These are phyloP conservation scores for Oscheius onirici DNA, from an alignment of 2,888 invertebrate species.

Conservation along the genomic window DNA sequence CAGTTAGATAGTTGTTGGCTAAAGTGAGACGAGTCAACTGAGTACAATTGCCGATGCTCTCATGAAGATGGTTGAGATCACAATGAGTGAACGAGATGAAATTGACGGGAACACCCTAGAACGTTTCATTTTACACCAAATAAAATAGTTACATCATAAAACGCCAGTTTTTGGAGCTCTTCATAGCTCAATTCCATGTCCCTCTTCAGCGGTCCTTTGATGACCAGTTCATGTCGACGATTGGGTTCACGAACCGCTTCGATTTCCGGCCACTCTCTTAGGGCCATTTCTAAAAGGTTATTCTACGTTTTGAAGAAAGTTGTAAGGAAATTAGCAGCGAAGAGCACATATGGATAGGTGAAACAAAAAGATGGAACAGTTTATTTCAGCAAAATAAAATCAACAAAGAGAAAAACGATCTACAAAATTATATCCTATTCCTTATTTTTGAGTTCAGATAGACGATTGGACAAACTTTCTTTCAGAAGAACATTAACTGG, in stretches of 20 bases:
- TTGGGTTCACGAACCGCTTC: slow-evolving; percentile 15
- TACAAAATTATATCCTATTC: background rate
- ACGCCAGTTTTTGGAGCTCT: slow-evolving; percentile 23
- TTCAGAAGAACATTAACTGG: slow-evolving; percentile 39
- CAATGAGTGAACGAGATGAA: slow-evolving; percentile 41
- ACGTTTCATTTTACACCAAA: background rate
- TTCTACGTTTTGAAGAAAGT: background rate
- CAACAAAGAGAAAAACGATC: slow-evolving; percentile 21
- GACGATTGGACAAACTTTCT: slow-evolving; percentile 37
- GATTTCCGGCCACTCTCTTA: slow-evolving; percentile 28
- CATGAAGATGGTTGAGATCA: slow-evolving; percentile 29
- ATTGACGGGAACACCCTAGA: slow-evolving; percentile 41
- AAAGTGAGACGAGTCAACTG: slow-evolving; percentile 38
- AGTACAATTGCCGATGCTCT: slow-evolving; percentile 28
- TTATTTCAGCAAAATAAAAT: slow-evolving; percentile 2
- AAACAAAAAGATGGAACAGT: background rate
- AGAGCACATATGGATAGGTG: background rate
- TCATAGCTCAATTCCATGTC: slow-evolving; percentile 5
- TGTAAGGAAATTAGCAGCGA: background rate
- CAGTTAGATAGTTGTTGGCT: slow-evolving; percentile 36
- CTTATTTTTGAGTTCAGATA: slow-evolving; percentile 6
- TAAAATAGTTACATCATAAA: slow-evolving; percentile 8
- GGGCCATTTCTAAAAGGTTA: background rate
- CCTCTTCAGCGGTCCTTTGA: slow-evolving; percentile 17
- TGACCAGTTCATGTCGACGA: slow-evolving; percentile 23